Evolutionary conservation across 2,888 invertebrate genomes (phyloP).

Genomic region (Ashinkailepas kermadecensis): DNA sequence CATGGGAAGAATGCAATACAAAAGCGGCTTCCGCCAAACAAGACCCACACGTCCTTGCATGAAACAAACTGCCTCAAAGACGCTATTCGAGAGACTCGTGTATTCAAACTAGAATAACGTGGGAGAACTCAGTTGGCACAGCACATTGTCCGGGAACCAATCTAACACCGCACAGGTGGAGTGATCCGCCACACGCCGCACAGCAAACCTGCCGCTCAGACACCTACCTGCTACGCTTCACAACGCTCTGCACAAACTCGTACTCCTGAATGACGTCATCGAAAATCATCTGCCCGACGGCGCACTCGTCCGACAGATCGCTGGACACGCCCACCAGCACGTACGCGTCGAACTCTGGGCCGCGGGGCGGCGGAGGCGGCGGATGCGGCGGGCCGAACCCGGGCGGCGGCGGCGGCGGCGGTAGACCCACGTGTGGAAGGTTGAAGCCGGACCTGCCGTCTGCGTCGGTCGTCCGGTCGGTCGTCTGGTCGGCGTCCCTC

Average conservation of each 20-base stretch:
- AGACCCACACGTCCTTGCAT: too few relatives aligned
- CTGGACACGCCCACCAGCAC: neutral
- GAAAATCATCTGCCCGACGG: neutral
- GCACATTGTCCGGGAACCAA: too few relatives aligned
- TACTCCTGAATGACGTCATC: conserved; percentile 5
- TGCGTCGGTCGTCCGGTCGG: neutral
- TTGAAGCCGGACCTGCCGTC: neutral
- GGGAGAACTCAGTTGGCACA: too few relatives aligned
- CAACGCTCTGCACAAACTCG: neutral
- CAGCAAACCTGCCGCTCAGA: too few relatives aligned
- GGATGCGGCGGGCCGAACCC: too few relatives aligned
- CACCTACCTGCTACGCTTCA: neutral
- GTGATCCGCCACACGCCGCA: too few relatives aligned
- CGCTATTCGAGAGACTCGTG: too few relatives aligned
- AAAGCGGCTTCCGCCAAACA: too few relatives aligned
- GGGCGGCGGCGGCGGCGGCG: neutral
- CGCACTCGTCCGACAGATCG: neutral
- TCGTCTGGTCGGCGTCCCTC: neutral
- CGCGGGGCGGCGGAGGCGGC: neutral
- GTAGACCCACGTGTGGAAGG: neutral
- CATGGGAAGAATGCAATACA: too few relatives aligned
- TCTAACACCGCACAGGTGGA: too few relatives aligned
- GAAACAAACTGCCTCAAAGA: too few relatives aligned
- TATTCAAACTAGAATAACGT: too few relatives aligned
- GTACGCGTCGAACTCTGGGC: neutral